Evolutionary conservation across 2,113 vertebrate genomes (phyloP).

Genomic region (Dromiciops gliroides): DNA sequence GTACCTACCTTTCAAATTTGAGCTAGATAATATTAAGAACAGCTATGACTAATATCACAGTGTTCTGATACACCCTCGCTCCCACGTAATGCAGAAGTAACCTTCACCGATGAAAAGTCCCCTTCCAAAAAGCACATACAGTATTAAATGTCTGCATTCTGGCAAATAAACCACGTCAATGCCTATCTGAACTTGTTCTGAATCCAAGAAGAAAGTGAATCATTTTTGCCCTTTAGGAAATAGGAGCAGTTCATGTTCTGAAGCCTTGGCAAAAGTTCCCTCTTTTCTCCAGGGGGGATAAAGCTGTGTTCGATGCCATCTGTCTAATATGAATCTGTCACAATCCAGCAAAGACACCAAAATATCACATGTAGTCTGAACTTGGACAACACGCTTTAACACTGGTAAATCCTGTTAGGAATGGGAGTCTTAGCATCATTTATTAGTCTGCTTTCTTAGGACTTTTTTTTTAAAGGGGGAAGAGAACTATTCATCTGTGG

Average conservation of each 20-base stretch:
- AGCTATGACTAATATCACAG: not conserved
- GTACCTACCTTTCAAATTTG: not conserved
- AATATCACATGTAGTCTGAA: not conserved
- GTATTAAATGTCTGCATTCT: constrained; percentile 34
- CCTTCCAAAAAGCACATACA: constrained; percentile 7
- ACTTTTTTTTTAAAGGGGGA: not conserved
- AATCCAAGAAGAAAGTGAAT: constrained; percentile 77
- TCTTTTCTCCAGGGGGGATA: constrained; percentile 59
- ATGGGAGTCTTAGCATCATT: not conserved
- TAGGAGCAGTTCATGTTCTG: constrained; percentile 58
- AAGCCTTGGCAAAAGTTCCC: constrained; percentile 64
- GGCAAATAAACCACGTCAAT: not conserved
- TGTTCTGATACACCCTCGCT: not conserved
- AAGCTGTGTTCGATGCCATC: constrained; percentile 67
- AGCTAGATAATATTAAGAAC: not conserved
- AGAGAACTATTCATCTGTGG: not conserved
- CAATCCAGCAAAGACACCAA: constrained; percentile 38
- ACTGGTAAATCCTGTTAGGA: not conserved
- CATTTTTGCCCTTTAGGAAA: constrained; percentile 76
- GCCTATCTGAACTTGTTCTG: constrained; percentile 40
- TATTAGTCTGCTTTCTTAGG: constrained; percentile 12
- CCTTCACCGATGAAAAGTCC: not conserved
- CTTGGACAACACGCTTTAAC: not conserved
- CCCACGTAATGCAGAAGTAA: not conserved
- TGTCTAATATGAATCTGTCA: constrained; percentile 72